Base-by-base conservation (phyloP, 2,888 invertebrate genomes). In the Dioctria rufipes region DNA sequence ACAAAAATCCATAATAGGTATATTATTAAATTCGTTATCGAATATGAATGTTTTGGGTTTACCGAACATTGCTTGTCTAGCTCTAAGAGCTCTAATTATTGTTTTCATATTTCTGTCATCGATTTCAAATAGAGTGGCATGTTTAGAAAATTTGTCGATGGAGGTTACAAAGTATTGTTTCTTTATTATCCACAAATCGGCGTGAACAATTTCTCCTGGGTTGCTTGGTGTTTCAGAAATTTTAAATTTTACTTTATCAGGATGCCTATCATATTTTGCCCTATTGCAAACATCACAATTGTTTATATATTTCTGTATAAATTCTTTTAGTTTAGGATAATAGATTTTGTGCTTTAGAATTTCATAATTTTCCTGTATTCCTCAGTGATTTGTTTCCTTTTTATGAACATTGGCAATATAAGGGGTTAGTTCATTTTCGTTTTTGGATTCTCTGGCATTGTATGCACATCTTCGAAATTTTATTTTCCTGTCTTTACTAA, bases 201-300 rank as follows among this genome's bases (percentile, higher is more conserved):
- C 60, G 58, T 73, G n/a, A 5, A 60, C 60, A 13, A 73, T 73
- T 42, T 73, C 60, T 11, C 54, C 54, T 11, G 73, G 60, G 4
- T 71, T 9, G n/a, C 11, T 39, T 3, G 73, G 73, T n/a, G 73
- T 60, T 58, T 58, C 73, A 9, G 58, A 73, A n/a, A 66, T n/a
- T 43, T 40, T 40, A n/a, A 43, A 66, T n/a, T 40, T 66, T 37
- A 63, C 40, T 42, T 42, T 9, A n/a, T 42, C 9, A 8, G 66
- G 66, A 4, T 66, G 37, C n/a, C 66, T 66, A 40, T 66, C 66
- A 66, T 66, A 66, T 42, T 66, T 66, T 8, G 66, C 66, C 11
- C 4, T 43, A n/a, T 66, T 66, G 42, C 43, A 66, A 25, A 46
- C 5, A 39, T 73, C 73, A 11, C 40, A 54, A 54, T 73, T 73